Percentiles rank a stretch among this genome's conserved stretches.
These are phyloP conservation scores for Gephyroberyx darwinii DNA, from an alignment of 2,797 vertebrate genomes.

Conservation along the genomic window DNA sequence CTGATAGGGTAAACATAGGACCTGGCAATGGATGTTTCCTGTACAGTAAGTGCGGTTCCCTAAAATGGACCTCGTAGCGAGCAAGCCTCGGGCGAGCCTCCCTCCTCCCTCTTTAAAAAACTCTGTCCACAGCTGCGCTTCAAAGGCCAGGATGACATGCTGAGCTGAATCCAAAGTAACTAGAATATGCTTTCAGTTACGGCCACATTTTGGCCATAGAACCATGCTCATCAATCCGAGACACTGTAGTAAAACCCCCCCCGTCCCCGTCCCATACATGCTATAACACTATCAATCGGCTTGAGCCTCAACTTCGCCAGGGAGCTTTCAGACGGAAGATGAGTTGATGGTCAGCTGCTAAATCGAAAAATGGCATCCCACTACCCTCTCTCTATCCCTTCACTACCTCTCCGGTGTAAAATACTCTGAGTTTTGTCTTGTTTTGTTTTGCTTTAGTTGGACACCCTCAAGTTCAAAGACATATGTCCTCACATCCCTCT, in stretches of 20 bases:
- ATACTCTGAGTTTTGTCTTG: slow-evolving; percentile 45
- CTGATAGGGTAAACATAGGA: slow-evolving; percentile 42
- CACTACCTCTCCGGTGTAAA: slow-evolving; percentile 22
- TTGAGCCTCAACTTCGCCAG: neutral
- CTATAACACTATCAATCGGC: neutral
- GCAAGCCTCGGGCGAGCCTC: slow-evolving; percentile 30
- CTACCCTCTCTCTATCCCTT: slow-evolving; percentile 12
- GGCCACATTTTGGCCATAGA: slow-evolving; percentile 35
- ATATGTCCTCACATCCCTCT: slow-evolving; percentile 56
- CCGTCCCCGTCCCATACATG: neutral
- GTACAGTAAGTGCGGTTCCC: slow-evolving; percentile 51
- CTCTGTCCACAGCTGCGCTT: slow-evolving; percentile 71
- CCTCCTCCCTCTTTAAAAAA: slow-evolving; percentile 39
- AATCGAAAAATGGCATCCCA: slow-evolving; percentile 51
- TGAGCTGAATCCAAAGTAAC: slow-evolving; percentile 38
- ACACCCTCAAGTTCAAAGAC: slow-evolving; percentile 31
- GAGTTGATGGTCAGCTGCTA: slow-evolving; percentile 33
- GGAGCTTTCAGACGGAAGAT: slow-evolving; percentile 21
- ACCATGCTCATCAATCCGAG: slow-evolving; percentile 14
- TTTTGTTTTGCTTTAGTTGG: slow-evolving; percentile 64
- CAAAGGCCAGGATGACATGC: slow-evolving; percentile 66
- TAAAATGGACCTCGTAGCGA: slow-evolving; percentile 41
- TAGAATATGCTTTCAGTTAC: slow-evolving; percentile 61
- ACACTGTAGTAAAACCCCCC: slow-evolving; percentile 4
- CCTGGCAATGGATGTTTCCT: slow-evolving; percentile 51